Evolutionary conservation across 2,113 vertebrate genomes (phyloP), one percentile per base, ranked within the genome.

Genomic region (Guaruba guarouba): DNA sequence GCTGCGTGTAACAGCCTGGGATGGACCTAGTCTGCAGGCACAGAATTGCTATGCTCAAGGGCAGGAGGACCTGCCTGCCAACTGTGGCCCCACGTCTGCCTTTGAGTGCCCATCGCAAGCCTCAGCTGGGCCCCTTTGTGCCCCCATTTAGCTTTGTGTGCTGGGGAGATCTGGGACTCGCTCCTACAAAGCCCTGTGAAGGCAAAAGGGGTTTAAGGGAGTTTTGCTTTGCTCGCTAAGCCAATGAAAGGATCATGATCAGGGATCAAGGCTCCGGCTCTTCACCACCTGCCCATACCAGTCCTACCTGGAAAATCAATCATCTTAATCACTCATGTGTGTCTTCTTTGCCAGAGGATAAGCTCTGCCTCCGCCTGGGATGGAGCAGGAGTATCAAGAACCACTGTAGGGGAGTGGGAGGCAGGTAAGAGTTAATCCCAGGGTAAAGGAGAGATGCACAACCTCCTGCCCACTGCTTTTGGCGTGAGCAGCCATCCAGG

Each of bases 301-400:
- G 9, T 35, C 35, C 51, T 35, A 9, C 61, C 70, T 95, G 82
- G 87, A 51, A 90, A 78, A 81, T 13, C 69, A 77, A 79, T 33
- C 39, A 22, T 8, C 5, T 62, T 37, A 2, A 28, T 48, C 29
- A 25, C 15, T 0, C 0, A 11, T 22, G 24, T 9, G 44, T 20
- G 43, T n/a, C n/a, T 28, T 59, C 17, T 73, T 17, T 67, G 75
- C 51, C 66, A 24, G n/a, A n/a, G 86, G 25, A 6, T 19, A 57
- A 90, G 55, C 82, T 90, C 70, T 80, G 70, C 80, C 29, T 90
- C 80, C 5, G 55, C 33, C 85, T 35, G 31, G 29, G 54, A 7
- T 4, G 54, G 29, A n/a, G 25, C 82, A 31, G 64, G 55, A 86
- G 68, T 91, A 57, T 3, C 71, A 22, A 5, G 59, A 62, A 1